Evolutionary conservation across 2,113 vertebrate species (phyloP).

Genomic region (Morone saxatilis): DNA sequence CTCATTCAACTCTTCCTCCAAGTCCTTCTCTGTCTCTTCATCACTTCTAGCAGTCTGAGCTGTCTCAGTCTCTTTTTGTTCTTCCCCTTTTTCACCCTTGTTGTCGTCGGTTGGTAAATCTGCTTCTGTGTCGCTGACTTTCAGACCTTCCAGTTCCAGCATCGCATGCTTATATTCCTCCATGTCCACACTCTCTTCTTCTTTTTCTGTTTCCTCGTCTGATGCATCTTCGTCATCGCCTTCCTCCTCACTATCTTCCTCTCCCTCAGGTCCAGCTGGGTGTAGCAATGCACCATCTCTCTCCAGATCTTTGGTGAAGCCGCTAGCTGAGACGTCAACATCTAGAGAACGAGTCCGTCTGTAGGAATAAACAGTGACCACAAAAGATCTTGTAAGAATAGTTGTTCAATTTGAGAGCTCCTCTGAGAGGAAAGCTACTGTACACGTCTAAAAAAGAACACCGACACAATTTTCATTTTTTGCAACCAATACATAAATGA

Average conservation of each 20-base stretch:
- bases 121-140: slow-evolving; percentile 50
- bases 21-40: slow-evolving; percentile 51
- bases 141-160: slow-evolving; percentile 82
- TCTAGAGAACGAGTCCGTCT: slow-evolving; percentile 91
- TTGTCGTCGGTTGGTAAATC: slow-evolving; percentile 20
- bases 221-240: slow-evolving; percentile 37
- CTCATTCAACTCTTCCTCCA: slow-evolving; percentile 63
- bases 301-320: slow-evolving; percentile 92
- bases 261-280: slow-evolving; percentile 82
- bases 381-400: not conserved
- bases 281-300: slow-evolving; percentile 87
- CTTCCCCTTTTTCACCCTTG: slow-evolving; percentile 52
- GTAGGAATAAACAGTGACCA: slow-evolving; percentile 5
- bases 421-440: too few species aligned
- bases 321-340: slow-evolving; percentile 92
- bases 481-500: not conserved
- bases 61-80: slow-evolving; percentile 37
- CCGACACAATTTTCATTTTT: not conserved
- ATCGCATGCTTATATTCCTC: slow-evolving; percentile 84
- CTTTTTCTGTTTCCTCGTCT: slow-evolving; percentile 20
- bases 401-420: not conserved
- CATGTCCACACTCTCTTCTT: slow-evolving; percentile 73
- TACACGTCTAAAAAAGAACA: not conserved
- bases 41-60: not conserved
- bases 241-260: slow-evolving; percentile 62